phyloP scores from a whole-genome alignment of 1,140 invertebrate genomes.

The Drosophila malerkotliana region DNA sequence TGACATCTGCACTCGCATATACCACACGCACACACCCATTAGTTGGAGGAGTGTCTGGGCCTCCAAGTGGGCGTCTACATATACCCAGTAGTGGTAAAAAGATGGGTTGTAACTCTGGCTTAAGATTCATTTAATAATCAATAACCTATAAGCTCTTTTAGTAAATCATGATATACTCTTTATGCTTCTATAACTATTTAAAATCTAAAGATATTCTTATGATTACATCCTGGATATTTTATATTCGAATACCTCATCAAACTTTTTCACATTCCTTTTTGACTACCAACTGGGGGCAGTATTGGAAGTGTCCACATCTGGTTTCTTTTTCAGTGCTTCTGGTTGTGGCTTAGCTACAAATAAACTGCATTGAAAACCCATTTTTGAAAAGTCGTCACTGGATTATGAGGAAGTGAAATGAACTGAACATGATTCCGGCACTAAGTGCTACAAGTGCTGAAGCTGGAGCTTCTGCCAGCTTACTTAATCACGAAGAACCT shows the following conservation, averaged over 20 bases:
- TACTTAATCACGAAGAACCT: background rate
- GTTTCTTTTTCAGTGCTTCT: constrained; percentile 32
- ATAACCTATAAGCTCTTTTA: no score
- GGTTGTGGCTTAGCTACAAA: constrained; percentile 52
- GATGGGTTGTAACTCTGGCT: background rate
- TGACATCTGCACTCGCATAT: constrained; percentile 59
- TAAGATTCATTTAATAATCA: no score
- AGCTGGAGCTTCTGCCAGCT: background rate
- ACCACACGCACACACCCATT: constrained; percentile 40
- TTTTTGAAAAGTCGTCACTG: constrained; percentile 21
- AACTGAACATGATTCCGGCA: constrained; percentile 38
- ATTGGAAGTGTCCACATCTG: constrained; percentile 23
- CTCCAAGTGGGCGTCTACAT: background rate
- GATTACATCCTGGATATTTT: background rate
- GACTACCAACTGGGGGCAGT: constrained; percentile 16
- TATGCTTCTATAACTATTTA: background rate
- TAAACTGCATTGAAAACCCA: constrained; percentile 21
- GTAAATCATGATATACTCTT: no score
- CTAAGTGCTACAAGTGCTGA: constrained; percentile 27
- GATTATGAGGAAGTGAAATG: constrained; percentile 39
- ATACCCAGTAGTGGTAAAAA: background rate
- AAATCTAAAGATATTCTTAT: background rate
- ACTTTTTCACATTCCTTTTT: constrained; percentile 15
- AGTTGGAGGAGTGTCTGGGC: constrained; percentile 44
- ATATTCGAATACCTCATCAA: background rate